phyloP scores from a whole-genome alignment of 2,888 invertebrate species.

The Lepidocyrtinus sp. region DNA sequence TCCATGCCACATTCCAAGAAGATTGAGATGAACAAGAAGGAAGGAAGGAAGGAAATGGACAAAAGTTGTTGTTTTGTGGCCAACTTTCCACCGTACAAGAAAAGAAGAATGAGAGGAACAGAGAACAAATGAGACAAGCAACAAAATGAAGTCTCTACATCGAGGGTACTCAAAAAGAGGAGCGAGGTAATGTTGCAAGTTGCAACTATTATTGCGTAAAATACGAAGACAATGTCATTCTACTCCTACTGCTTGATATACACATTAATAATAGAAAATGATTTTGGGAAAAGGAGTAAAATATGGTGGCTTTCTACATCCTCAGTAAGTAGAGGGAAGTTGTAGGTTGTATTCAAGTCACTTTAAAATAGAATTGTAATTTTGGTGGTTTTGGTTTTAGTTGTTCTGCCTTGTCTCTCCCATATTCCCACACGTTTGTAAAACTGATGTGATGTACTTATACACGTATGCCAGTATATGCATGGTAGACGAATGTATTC shows the following conservation, averaged over 20 bases:
- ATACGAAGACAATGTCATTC: constrained; percentile 5
- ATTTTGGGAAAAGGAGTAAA: background rate
- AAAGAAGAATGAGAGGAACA: background rate
- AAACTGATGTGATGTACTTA: background rate
- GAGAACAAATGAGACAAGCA: constrained; percentile 12
- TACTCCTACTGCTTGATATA: background rate
- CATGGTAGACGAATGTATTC: background rate
- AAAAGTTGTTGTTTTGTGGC: constrained; percentile 21
- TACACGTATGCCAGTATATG: background rate
- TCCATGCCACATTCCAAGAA: constrained; percentile 13
- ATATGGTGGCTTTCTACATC: constrained; percentile 8
- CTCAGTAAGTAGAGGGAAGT: background rate
- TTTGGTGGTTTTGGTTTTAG: constrained; percentile 13
- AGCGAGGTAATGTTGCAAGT: constrained; percentile 5
- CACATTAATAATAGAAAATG: constrained; percentile 19
- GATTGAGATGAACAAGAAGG: constrained; percentile 21
- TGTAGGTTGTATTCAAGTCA: constrained; percentile 2
- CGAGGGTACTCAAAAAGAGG: constrained; percentile 1
- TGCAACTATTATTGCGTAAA: background rate
- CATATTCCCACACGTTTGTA: background rate
- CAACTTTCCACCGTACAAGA: constrained; percentile 14
- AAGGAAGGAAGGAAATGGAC: constrained; percentile 20
- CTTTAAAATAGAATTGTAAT: constrained; percentile 18
- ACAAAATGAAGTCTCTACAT: constrained; percentile 15
- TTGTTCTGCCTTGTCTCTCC: background rate